Evolutionary conservation across 2,888 invertebrate genomes (phyloP), one percentile per base, ranked within the genome.

Genomic region (Orthosia incerta): DNA sequence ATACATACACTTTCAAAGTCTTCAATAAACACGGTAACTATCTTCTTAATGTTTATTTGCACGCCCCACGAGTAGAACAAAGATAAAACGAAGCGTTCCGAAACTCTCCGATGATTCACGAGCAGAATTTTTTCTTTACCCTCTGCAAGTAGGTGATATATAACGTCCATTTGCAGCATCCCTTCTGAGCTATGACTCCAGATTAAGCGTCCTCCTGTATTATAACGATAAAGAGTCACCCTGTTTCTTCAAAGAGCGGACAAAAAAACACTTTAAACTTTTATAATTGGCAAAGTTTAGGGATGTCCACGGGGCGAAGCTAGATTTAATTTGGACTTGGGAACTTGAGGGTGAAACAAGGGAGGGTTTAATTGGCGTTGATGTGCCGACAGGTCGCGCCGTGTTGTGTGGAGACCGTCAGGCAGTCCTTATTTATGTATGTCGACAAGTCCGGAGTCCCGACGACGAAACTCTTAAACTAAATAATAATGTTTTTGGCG

Each of bases 251-350:
- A 84, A 85, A 82, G 85, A 86, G 89, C 83, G 79, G 79, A 83
- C 86, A 85, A 90, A 90, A 91, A 91, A 91, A 90, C 87, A 90
- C 88, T 90, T 90, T 85, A 85, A 91, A 92, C 92, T 92, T 92
- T 91, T 89, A 89, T 91, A 91, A 92, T 92, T 91, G 88, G 86
- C 76, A 78, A 92, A 91, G 89, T 92, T 92, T 78, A 67, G 84
- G 83, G 85, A 84, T 85, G 82, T 80, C 79, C 73, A 83, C 85
- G 68, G 86, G 83, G 79, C 82, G 73, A 86, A 84, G 86, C 83
- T 83, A 84, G 86, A 89, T 90, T 91, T 89, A 89, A 91, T 90
- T 90, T 86, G 81, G 77, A 77, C 84, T 86, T 85, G 77, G 65
- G 75, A 84, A 87, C 85, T 87, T 79, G 76, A 74, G 71, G 79